phyloP scores from a whole-genome alignment of 2,888 invertebrate species.

The Plagodis pulveraria region DNA sequence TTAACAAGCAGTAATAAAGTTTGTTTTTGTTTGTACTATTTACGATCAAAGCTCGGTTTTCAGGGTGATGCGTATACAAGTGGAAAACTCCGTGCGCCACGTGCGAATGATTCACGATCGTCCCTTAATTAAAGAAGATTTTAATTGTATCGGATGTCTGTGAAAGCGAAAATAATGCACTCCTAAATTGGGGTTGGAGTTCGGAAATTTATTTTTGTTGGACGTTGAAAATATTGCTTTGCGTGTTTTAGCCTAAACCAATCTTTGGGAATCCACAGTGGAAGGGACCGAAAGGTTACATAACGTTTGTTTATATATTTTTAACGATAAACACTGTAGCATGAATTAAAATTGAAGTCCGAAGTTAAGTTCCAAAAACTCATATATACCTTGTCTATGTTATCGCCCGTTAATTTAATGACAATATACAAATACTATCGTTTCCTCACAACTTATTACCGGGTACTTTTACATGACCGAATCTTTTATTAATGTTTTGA shows the following conservation, averaged over 20 bases:
- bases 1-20: slow-evolving; percentile 53
- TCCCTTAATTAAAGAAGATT: slow-evolving; percentile 86
- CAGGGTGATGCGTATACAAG: slow-evolving; percentile 73
- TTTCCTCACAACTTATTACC: no score
- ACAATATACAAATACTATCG: no score
- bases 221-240: slow-evolving; percentile 71
- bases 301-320: no score
- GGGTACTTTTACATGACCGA: no score
- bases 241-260: slow-evolving; percentile 64
- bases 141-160: slow-evolving; percentile 86
- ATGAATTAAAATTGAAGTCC: no score
- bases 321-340: no score
- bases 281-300: slow-evolving; percentile 6
- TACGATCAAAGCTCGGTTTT: slow-evolving; percentile 52
- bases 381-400: no score
- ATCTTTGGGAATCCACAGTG: slow-evolving; percentile 49
- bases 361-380: no score
- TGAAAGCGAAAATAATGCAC: slow-evolving; percentile 85
- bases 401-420: no score
- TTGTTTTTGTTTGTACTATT: slow-evolving; percentile 54
- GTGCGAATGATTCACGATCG: slow-evolving; percentile 84
- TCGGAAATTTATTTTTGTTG: slow-evolving; percentile 77
- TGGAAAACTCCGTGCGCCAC: slow-evolving; percentile 84
- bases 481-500: no score
- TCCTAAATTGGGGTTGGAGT: slow-evolving; percentile 82